Evolutionary conservation across 2,113 vertebrate genomes (phyloP).

Genomic region (Eleginops maclovinus): DNA sequence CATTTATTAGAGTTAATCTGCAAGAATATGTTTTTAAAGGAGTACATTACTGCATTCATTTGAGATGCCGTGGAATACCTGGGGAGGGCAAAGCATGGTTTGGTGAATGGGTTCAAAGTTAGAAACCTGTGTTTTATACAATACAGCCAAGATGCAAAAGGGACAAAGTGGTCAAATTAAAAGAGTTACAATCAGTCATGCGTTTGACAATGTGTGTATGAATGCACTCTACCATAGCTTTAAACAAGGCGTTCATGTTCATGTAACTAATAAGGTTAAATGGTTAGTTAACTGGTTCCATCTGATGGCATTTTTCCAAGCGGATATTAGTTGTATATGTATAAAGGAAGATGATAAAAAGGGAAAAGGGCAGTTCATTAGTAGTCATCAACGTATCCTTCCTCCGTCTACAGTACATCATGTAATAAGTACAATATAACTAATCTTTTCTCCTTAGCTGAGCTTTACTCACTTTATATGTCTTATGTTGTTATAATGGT

Average conservation of each 20-base stretch:
- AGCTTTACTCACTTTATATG: not conserved
- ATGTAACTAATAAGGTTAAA: not conserved
- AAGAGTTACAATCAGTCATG: not conserved
- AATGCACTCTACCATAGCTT: not conserved
- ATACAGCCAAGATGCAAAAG: not conserved
- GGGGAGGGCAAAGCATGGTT: not conserved
- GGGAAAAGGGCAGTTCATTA: constrained; percentile 14
- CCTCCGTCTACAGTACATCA: not conserved
- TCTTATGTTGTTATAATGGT: not conserved
- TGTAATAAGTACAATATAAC: not conserved
- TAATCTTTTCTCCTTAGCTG: not conserved
- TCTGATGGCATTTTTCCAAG: too few species aligned
- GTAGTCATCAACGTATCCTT: not conserved
- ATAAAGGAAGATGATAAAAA: not conserved
- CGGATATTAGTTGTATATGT: not conserved
- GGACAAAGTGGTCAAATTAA: not conserved
- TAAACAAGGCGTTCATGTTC: not conserved
- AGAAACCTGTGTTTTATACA: not conserved
- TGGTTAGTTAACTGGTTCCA: constrained; percentile 1
- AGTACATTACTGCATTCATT: constrained; percentile 6
- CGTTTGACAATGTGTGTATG: not conserved
- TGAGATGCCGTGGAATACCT: not conserved
- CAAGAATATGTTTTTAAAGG: constrained; percentile 7
- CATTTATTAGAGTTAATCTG: constrained; percentile 44
- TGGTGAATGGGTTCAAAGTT: constrained; percentile 5